Percentiles rank a stretch among this genome's conserved stretches.
Evolutionary conservation across 2,797 vertebrate genomes (phyloP).

Genomic region (Peromyscus aztecus): DNA sequence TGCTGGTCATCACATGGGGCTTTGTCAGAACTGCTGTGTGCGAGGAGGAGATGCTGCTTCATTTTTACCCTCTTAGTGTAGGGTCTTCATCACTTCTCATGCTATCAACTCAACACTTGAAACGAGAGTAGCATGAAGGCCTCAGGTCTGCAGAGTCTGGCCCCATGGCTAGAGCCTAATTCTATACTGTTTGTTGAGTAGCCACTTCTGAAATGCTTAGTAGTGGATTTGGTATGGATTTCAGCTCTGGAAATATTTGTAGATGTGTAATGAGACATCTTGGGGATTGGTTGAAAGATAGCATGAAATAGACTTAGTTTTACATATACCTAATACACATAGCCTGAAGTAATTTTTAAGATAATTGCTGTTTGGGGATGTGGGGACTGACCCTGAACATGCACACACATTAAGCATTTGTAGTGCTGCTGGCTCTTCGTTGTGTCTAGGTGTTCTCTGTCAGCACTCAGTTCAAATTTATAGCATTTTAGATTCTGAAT

Average conservation of each 20-base stretch:
- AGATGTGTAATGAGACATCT: background rate
- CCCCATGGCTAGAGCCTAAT: background rate
- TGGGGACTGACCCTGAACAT: background rate
- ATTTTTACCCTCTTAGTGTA: background rate
- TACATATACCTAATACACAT: background rate
- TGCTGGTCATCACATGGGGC: background rate
- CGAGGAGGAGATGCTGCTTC: background rate
- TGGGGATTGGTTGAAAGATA: background rate
- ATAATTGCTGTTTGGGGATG: background rate
- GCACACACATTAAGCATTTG: background rate
- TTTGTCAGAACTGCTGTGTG: slow-evolving; percentile 24
- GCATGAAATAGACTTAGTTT: background rate
- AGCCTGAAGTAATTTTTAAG: background rate
- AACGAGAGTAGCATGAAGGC: background rate
- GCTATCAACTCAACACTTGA: background rate
- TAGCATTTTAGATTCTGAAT: background rate
- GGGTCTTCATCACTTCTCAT: slow-evolving; percentile 3
- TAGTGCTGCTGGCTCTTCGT: background rate
- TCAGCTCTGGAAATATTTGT: background rate
- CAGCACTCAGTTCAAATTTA: background rate
- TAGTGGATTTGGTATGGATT: background rate
- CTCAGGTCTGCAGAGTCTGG: background rate
- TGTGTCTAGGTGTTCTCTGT: background rate
- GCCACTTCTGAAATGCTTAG: background rate
- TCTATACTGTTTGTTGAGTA: background rate